Conservation (phyloP, 2,888 invertebrate genomes). For the Dermolepida albohirtum region DNA sequence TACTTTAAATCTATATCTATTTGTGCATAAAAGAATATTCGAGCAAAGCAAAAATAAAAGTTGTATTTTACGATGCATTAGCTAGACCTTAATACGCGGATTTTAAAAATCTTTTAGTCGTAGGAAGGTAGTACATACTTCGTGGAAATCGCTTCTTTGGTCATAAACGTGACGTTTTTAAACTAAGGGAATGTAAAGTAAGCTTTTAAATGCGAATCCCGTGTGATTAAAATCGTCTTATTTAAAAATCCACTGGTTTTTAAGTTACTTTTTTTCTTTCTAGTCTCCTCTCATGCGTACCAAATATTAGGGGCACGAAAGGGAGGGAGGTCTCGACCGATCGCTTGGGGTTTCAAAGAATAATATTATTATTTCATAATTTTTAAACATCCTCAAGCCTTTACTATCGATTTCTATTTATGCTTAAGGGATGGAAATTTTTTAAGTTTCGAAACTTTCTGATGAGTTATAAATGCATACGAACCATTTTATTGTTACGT, state of each 20-base stretch:
- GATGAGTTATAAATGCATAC: background rate
- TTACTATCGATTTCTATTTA: constrained; percentile 23
- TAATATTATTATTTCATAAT: constrained; percentile 50
- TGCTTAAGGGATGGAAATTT: background rate
- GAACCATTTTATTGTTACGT: too few relatives aligned
- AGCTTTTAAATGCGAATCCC: constrained; percentile 49
- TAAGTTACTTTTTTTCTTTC: constrained; percentile 1
- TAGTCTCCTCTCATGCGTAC: too few relatives aligned
- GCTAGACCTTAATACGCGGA: too few relatives aligned
- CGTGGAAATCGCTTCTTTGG: too few relatives aligned
- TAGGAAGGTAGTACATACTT: too few relatives aligned
- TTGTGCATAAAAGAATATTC: too few relatives aligned
- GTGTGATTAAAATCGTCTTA: constrained; percentile 52
- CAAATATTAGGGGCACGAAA: background rate
- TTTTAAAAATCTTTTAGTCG: too few relatives aligned
- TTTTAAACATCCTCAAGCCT: constrained; percentile 39
- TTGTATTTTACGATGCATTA: too few relatives aligned
- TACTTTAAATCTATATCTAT: too few relatives aligned
- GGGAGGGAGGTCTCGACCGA: constrained; percentile 30
- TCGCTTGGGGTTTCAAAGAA: constrained; percentile 45
- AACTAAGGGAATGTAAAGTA: constrained; percentile 24
- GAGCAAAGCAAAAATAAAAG: too few relatives aligned
- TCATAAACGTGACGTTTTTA: too few relatives aligned
- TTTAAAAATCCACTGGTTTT: constrained; percentile 35
- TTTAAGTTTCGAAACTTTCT: constrained; percentile 13